A percentile compares a stretch with the other conserved stretches of the same genome.
phyloP scores from a whole-genome alignment of 2,888 invertebrate genomes.

The Halictus quadricinctus region DNA sequence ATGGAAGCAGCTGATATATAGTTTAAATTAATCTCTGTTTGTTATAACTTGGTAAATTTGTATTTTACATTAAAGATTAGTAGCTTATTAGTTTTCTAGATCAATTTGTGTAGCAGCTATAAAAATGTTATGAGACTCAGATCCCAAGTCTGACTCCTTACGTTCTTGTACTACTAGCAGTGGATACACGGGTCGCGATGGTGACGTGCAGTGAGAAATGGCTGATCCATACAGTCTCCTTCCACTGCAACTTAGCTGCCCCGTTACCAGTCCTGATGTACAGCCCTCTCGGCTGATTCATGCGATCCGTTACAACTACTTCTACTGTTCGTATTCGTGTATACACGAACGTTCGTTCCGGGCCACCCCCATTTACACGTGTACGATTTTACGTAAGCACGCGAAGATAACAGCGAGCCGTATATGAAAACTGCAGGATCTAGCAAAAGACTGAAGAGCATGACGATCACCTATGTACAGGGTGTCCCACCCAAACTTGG shows the following conservation, averaged over 20 bases:
- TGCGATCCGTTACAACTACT: slow-evolving; percentile 51
- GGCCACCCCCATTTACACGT: slow-evolving; percentile 25
- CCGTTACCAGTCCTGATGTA: slow-evolving; percentile 49
- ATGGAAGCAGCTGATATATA: background rate
- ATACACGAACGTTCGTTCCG: background rate
- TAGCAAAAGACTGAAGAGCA: background rate
- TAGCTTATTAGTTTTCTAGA: background rate
- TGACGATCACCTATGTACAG: background rate
- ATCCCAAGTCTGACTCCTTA: slow-evolving; percentile 37
- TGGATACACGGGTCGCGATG: slow-evolving; percentile 34
- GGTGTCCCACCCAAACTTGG: background rate
- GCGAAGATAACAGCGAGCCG: slow-evolving; percentile 8
- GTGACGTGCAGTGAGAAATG: slow-evolving; percentile 58
- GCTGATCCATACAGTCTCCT: slow-evolving; percentile 61
- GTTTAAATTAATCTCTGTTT: background rate
- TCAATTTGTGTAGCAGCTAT: background rate
- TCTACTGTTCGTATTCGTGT: slow-evolving; percentile 4
- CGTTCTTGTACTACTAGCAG: slow-evolving; percentile 37
- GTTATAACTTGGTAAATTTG: background rate
- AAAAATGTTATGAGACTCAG: slow-evolving; percentile 15
- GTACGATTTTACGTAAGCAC: slow-evolving; percentile 20
- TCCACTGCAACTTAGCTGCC: slow-evolving; percentile 42
- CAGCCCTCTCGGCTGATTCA: slow-evolving; percentile 59
- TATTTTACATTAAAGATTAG: background rate
- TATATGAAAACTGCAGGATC: background rate